phyloP scores from a whole-genome alignment of 2,888 invertebrate species.

The Syritta pipiens region DNA sequence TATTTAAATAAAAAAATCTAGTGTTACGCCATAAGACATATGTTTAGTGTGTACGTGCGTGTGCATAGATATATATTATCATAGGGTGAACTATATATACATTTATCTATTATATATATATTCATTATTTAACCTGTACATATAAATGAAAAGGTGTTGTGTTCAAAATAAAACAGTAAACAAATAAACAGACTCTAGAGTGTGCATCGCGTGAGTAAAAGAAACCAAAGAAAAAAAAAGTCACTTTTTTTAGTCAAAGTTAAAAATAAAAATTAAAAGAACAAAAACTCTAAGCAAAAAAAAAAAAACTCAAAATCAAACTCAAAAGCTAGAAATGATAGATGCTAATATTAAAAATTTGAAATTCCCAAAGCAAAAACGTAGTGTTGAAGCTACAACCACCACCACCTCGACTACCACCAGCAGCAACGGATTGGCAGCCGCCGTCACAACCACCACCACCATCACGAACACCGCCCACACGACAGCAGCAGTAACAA shows the following conservation, averaged over 20 bases:
- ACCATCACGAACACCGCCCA: constrained; percentile 20
- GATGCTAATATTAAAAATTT: constrained; percentile 69
- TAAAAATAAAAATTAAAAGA: not conserved
- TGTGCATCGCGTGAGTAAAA: constrained; percentile 65
- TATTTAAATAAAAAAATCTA: constrained; percentile 53
- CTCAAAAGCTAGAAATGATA: constrained; percentile 66
- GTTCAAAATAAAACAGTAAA: constrained; percentile 23
- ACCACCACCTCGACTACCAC: constrained; percentile 57
- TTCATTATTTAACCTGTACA: constrained; percentile 51
- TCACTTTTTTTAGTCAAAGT: constrained; percentile 40
- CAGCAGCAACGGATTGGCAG: constrained; percentile 13
- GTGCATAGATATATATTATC: constrained; percentile 61
- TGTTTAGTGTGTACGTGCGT: constrained; percentile 56
- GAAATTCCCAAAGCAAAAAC: constrained; percentile 69
- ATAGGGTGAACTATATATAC: constrained; percentile 58
- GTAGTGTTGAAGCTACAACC: constrained; percentile 63
- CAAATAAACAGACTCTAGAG: constrained; percentile 51
- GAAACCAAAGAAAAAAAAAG: constrained; percentile 11
- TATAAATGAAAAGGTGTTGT: constrained; percentile 61
- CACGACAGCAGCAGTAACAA: constrained; percentile 33
- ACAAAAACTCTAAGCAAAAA: constrained; percentile 19
- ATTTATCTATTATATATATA: constrained; percentile 31
- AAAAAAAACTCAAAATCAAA: constrained; percentile 38
- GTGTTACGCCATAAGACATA: constrained; percentile 55
- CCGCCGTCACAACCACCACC: constrained; percentile 23